Base-by-base conservation (phyloP, 1,140 invertebrate genomes). In the Drosophila albomicans region DNA sequence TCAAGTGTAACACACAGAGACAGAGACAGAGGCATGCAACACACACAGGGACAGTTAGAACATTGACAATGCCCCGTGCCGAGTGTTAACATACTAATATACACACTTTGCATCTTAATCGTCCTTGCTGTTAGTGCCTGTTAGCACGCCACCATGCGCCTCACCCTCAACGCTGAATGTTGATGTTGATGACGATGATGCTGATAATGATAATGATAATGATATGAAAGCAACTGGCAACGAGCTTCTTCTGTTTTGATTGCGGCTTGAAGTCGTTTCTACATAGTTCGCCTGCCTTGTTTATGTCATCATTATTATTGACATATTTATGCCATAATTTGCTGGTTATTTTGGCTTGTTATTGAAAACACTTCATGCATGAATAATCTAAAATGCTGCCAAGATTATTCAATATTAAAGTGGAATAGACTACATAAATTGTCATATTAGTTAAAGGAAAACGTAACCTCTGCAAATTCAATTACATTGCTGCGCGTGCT, bases 91-190 rank as follows among this genome's bases (percentile, higher is more conserved):
- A 88, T 78, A 84, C 74, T 81, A 80, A 88, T 88, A 88, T 81
- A 85, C 85, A 81, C 82, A 88, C 85, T 89, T 88, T 88, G 85
- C 85, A 88, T 88, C 85, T 88, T 88, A 88, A 88, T 89, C 85
- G 85, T 64, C 74, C 71, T 68, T 61, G 48, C 56, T 65, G 79
- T 85, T 78, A 58, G 62, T 43, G 68, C 45, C 73, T 76, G 62
- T 72, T 66, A 72, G 48, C 61, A 54, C 48, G 51, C 6, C 46
- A 65, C 25, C 66, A 56, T 10, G 0, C 30, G 15, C 51, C 45
- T 32, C 32, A 32, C 20, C 30, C 52, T 15, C 46, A 48, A 46
- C 35, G 35, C 46, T 20, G n/a, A 4, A 38, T 20, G 41, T n/a
- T 57, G 43, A n/a, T 20, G 7, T 8, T 32, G 28, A 57, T 63